Evolutionary conservation across 2,797 vertebrate genomes (phyloP).

Genomic region (Caiman crocodilus): DNA sequence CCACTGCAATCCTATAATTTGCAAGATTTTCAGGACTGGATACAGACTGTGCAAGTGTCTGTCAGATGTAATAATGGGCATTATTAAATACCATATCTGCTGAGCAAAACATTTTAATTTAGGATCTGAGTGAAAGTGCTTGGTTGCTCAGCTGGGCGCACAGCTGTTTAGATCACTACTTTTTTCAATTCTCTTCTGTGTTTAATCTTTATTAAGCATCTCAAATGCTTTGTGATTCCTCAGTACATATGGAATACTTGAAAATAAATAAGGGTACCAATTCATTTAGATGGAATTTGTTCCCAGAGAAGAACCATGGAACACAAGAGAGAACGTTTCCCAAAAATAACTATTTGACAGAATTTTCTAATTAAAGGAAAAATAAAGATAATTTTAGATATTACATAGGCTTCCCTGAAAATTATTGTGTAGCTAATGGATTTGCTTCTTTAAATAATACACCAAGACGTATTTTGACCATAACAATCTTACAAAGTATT

Average conservation of each 20-base stretch:
- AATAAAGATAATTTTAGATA: not conserved
- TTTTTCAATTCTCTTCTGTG: not conserved
- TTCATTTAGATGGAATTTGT: not conserved
- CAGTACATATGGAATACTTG: not conserved
- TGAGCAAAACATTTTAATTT: not conserved
- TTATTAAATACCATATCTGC: not conserved
- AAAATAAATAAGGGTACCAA: not conserved
- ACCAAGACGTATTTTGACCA: not conserved
- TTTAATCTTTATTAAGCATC: not conserved
- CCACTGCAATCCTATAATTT: not conserved
- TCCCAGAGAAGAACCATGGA: not conserved
- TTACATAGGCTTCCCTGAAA: too few relatives aligned
- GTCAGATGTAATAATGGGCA: not conserved
- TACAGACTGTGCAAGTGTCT: not conserved
- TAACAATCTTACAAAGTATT: not conserved
- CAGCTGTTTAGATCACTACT: not conserved
- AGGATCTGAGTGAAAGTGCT: not conserved
- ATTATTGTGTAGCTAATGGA: not conserved
- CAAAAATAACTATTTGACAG: not conserved
- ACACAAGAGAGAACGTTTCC: not conserved
- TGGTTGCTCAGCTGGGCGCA: not conserved
- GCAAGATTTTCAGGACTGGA: not conserved
- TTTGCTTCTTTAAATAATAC: not conserved
- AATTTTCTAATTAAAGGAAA: not conserved
- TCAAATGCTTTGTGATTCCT: not conserved